phyloP scores from a whole-genome alignment of 2,113 vertebrate genomes.

The Actinemys pallida region DNA sequence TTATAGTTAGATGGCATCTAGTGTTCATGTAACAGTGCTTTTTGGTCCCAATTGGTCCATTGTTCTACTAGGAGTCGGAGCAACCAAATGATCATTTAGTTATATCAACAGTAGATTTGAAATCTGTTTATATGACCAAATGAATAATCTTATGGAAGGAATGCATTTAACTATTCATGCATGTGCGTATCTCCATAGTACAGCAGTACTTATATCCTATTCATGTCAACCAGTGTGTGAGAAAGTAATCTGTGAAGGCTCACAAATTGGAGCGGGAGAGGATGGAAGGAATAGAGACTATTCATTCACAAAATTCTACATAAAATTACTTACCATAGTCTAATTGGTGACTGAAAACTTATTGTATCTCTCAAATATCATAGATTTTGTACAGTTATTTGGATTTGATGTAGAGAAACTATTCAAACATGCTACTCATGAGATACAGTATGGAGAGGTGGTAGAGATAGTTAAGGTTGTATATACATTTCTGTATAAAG shows the following conservation, averaged over 20 bases:
- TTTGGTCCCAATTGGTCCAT: not conserved
- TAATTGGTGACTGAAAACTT: constrained; percentile 5
- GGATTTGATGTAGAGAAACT: constrained; percentile 7
- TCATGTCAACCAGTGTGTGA: not conserved
- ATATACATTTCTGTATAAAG: not conserved
- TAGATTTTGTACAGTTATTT: constrained; percentile 13
- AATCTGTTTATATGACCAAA: not conserved
- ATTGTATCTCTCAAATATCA: constrained; percentile 6
- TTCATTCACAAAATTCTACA: not conserved
- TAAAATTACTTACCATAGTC: rapidly evolving
- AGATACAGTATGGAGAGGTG: not conserved
- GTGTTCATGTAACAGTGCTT: not conserved
- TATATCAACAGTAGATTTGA: not conserved
- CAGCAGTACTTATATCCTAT: not conserved
- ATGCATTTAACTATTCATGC: not conserved
- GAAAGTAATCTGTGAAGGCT: not conserved
- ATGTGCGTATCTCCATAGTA: not conserved
- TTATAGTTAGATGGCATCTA: not conserved
- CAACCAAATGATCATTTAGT: constrained; percentile 11
- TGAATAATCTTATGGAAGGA: not conserved
- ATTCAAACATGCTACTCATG: not conserved
- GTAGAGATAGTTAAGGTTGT: not conserved
- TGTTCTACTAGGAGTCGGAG: not conserved
- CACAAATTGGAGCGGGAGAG: not conserved
- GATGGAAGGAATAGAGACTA: not conserved